phyloP scores from a whole-genome alignment of 2,888 invertebrate species.

The Torymus tubicola region DNA sequence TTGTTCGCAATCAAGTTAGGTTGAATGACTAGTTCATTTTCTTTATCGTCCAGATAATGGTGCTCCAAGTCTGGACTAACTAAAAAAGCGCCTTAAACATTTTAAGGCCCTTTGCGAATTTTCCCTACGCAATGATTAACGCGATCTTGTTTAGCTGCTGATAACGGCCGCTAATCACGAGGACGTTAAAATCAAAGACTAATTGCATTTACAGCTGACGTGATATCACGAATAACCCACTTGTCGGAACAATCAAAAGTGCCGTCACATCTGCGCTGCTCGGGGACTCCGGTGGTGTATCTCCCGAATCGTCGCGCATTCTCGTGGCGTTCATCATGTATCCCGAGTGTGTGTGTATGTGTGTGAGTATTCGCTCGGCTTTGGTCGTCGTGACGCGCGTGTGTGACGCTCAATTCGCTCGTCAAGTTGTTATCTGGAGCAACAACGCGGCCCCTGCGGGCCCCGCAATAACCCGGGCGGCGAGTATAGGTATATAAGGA shows the following conservation, averaged over 20 bases:
- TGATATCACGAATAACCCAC: too few species aligned
- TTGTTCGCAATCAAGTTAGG: too few species aligned
- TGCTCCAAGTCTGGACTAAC: background rate
- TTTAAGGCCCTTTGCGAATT: slow-evolving; percentile 43
- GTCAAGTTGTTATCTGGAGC: background rate
- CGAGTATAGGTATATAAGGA: background rate
- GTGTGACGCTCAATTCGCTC: background rate
- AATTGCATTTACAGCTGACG: too few species aligned
- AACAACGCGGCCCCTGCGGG: background rate
- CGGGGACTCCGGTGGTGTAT: too few species aligned
- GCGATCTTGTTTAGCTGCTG: background rate
- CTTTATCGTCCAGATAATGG: too few species aligned
- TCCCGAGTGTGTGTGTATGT: background rate
- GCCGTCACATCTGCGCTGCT: background rate
- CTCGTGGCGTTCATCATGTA: too few species aligned
- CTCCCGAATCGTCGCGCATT: too few species aligned
- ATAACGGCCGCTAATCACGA: background rate
- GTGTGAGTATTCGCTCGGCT: background rate
- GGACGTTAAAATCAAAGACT: background rate
- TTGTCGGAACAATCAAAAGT: background rate
- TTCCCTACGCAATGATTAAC: background rate
- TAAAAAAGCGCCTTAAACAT: slow-evolving; percentile 38
- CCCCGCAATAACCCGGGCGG: background rate
- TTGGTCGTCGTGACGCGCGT: background rate
- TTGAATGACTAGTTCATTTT: too few species aligned